Conservation (phyloP, 2,797 vertebrate species). For the Stomatorhinus walkeri region DNA sequence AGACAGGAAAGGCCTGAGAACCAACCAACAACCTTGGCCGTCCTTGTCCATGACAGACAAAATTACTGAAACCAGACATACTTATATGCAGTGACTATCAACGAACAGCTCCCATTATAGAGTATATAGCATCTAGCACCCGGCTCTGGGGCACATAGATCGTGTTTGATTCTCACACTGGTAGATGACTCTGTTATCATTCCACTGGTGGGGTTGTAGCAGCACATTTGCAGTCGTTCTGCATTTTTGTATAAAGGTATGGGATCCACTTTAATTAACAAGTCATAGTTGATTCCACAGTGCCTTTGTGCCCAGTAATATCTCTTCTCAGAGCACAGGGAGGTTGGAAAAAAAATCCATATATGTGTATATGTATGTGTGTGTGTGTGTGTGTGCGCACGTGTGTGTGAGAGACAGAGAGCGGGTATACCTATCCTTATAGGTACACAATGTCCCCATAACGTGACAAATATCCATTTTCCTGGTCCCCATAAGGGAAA, state of each 20-base stretch:
- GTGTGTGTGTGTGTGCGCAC: conserved; percentile 19
- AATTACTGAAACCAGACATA: neutral
- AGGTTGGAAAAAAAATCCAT: conserved; percentile 25
- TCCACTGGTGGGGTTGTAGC: neutral
- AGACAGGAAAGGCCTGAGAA: neutral
- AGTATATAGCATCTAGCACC: neutral
- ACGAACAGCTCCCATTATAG: neutral
- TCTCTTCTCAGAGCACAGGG: conserved; percentile 10
- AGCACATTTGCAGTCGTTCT: neutral
- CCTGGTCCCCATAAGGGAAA: neutral
- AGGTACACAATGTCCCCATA: neutral
- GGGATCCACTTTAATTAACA: conserved; percentile 28
- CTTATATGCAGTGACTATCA: neutral
- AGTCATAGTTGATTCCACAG: conserved; percentile 33
- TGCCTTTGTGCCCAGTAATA: neutral
- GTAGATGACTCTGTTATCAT: neutral
- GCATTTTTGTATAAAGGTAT: conserved; percentile 13
- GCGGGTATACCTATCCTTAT: neutral
- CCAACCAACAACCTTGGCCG: neutral
- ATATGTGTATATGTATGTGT: conserved; percentile 17
- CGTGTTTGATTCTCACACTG: neutral
- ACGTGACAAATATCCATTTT: neutral
- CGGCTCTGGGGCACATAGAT: neutral
- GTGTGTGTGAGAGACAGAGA: neutral
- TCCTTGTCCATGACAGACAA: conserved; percentile 1